Conservation (phyloP, 2,113 vertebrate species). For the Potamarius usumacintae region DNA sequence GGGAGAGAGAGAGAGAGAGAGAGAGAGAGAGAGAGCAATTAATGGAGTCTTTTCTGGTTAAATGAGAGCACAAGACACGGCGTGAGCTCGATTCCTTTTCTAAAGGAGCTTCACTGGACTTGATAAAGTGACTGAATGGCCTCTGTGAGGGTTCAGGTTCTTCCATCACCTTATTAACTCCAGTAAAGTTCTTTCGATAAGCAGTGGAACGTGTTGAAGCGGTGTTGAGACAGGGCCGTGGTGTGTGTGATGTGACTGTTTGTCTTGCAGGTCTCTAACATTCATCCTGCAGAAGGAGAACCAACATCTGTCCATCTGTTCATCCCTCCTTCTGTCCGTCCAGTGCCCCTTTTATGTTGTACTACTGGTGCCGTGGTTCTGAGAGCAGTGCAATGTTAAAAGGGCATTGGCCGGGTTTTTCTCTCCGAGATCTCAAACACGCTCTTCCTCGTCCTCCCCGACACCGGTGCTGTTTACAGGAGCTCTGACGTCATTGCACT, state of each 20-base stretch:
- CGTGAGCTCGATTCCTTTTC: neutral
- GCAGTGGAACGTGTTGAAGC: neutral
- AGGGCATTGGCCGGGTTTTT: conserved; percentile 80
- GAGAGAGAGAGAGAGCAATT: neutral
- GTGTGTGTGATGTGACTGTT: neutral
- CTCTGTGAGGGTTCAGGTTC: neutral
- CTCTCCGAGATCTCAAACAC: conserved; percentile 35
- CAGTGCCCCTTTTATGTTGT: conserved; percentile 83
- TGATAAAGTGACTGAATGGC: neutral
- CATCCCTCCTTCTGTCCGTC: conserved; percentile 66
- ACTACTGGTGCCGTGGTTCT: conserved; percentile 75
- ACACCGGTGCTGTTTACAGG: conserved; percentile 76
- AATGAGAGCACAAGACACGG: neutral
- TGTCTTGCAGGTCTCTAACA: neutral
- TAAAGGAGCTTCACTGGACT: neutral
- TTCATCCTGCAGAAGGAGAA: conserved; percentile 15
- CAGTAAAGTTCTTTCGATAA: neutral
- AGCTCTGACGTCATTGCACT: conserved; percentile 99
- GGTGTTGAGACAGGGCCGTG: neutral
- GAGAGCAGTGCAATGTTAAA: conserved; percentile 86
- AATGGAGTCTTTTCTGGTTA: neutral
- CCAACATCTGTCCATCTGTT: neutral
- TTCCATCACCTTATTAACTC: neutral
- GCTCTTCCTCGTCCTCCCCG: neutral
- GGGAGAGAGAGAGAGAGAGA: neutral